A percentile compares a stretch with the other conserved stretches of the same genome.
These are phyloP conservation scores for Eriocheir sinensis DNA, from an alignment of 1,140 invertebrate species.

Conservation along the genomic window DNA sequence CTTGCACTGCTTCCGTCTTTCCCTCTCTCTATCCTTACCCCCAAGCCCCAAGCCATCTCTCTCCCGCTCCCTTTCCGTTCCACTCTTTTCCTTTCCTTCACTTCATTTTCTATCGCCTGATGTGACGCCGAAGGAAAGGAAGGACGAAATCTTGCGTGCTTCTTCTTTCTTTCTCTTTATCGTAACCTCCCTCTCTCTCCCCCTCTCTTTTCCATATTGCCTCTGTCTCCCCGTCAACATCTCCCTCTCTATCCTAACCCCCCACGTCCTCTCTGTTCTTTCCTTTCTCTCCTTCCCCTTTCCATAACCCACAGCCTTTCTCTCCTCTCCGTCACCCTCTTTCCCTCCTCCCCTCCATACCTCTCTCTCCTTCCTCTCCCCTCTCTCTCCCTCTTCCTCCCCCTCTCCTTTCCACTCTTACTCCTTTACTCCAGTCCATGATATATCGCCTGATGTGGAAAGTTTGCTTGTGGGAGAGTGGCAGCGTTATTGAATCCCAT, in stretches of 20 bases:
- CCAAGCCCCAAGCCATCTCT: too few relatives aligned
- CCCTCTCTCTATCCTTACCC: too few relatives aligned
- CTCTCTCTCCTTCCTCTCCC: neutral
- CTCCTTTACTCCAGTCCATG: neutral
- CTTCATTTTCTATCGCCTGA: too few relatives aligned
- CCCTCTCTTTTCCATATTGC: neutral
- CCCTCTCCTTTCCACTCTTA: neutral
- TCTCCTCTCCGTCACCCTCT: too few relatives aligned
- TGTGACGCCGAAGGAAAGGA: too few relatives aligned
- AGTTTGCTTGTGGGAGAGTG: neutral
- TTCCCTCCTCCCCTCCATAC: too few relatives aligned
- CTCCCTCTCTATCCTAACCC: neutral
- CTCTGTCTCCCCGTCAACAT: neutral
- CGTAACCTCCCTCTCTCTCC: neutral
- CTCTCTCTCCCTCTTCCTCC: conserved; percentile 28
- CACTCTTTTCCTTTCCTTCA: conserved; percentile 7
- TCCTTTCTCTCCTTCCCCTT: too few relatives aligned
- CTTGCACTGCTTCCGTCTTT: too few relatives aligned
- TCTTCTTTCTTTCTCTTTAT: too few relatives aligned
- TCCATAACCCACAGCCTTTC: too few relatives aligned
- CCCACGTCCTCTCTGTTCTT: neutral
- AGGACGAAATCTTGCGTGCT: too few relatives aligned
- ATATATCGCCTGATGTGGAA: neutral
- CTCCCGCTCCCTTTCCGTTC: neutral
- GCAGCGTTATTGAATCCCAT: neutral